These are phyloP conservation scores for Carlito syrichta DNA, from an alignment of 2,113 vertebrate genomes.

Conservation along the genomic window DNA sequence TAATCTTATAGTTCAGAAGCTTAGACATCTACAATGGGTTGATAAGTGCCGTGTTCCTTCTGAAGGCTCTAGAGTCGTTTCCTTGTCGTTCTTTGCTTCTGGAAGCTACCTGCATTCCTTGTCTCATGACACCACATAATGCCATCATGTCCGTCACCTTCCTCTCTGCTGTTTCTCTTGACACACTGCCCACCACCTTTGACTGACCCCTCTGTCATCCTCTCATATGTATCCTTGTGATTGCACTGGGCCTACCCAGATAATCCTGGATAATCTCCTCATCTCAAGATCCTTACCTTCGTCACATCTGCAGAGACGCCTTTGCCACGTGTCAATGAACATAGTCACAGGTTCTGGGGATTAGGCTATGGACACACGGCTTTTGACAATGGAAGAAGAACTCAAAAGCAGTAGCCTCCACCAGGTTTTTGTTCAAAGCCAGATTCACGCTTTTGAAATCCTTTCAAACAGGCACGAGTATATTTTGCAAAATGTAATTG, in stretches of 20 bases:
- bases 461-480: slow-evolving; percentile 46
- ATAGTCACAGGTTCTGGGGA: not conserved
- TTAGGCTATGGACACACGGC: not conserved
- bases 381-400: not conserved
- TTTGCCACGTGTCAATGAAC: not conserved
- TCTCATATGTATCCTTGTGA: not conserved
- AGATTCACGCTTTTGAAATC: slow-evolving; percentile 22
- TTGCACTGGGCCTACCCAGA: not conserved
- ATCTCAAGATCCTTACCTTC: not conserved
- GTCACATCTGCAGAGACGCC: not conserved
- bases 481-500: slow-evolving; percentile 66
- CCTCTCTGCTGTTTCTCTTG: not conserved
- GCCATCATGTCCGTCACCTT: not conserved
- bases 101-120: not conserved
- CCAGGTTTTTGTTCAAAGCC: slow-evolving; percentile 6
- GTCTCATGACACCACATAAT: not conserved
- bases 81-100: too few species aligned
- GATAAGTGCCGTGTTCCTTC: not conserved
- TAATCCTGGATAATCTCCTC: not conserved
- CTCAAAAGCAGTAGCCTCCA: not conserved
- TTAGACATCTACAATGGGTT: not conserved
- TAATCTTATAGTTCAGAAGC: not conserved
- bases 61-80: not conserved
- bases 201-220: not conserved
- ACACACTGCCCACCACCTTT: not conserved